These are phyloP conservation scores for Sturnira hondurensis DNA, from an alignment of 2,113 vertebrate genomes.

Conservation along the genomic window DNA sequence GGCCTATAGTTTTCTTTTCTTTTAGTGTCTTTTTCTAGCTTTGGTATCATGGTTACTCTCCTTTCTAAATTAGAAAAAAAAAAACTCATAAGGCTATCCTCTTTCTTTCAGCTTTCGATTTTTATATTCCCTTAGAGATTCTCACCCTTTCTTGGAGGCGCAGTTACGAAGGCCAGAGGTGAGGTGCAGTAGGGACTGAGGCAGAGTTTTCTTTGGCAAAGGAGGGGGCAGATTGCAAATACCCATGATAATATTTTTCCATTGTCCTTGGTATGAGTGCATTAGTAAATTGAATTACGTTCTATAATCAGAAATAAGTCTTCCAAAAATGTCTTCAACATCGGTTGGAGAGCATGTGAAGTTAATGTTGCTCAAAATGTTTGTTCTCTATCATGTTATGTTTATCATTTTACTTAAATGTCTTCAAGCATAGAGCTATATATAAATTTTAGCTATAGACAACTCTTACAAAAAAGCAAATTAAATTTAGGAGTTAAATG, in stretches of 20 bases:
- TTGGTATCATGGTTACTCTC: not conserved
- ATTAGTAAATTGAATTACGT: not conserved
- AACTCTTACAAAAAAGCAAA: not conserved
- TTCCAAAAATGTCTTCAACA: not conserved
- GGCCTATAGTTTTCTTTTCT: not conserved
- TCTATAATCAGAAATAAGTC: not conserved
- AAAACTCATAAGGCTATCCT: not conserved
- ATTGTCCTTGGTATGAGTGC: not conserved
- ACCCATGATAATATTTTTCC: not conserved
- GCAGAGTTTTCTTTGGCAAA: not conserved
- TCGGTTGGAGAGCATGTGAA: not conserved
- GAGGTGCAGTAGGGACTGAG: not conserved
- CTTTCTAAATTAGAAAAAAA: not conserved
- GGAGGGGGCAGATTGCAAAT: not conserved
- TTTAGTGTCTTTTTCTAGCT: not conserved
- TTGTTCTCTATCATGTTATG: not conserved
- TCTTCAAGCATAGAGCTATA: not conserved
- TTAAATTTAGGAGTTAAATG: not conserved
- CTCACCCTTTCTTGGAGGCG: not conserved
- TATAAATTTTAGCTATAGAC: not conserved
- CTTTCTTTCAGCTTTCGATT: not conserved
- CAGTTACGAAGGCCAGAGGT: not conserved
- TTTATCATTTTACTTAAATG: not conserved
- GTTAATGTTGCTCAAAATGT: not conserved
- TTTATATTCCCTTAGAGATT: not conserved